These are phyloP conservation scores for Drosophila asahinai DNA, from an alignment of 1,140 invertebrate species.

Conservation along the genomic window DNA sequence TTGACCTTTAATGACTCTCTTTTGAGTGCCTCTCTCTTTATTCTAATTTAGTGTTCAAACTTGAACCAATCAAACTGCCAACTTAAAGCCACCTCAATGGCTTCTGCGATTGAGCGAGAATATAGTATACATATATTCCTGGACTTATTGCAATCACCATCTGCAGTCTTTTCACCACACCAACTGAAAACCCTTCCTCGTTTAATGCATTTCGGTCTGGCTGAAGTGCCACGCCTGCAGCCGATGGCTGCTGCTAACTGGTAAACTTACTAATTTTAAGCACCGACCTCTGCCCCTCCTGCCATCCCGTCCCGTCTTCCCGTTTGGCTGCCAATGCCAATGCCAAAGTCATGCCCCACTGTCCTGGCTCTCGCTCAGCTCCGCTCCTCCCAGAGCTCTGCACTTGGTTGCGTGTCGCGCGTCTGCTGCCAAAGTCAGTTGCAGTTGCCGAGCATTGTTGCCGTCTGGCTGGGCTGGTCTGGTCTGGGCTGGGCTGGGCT, in stretches of 20 bases:
- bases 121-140: not conserved
- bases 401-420: conserved; percentile 60
- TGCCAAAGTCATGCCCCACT: conserved; percentile 59
- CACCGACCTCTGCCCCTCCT: conserved; percentile 6
- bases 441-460: conserved; percentile 40
- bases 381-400: not conserved
- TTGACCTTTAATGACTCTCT: not conserved
- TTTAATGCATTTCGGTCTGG: conserved; percentile 62
- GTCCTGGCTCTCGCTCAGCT: conserved; percentile 3
- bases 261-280: conserved; percentile 70
- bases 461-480: conserved; percentile 33
- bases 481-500: conserved; percentile 2
- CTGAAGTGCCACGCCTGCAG: conserved; percentile 24
- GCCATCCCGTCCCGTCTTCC: not conserved
- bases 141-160: conserved; percentile 15
- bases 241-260: conserved; percentile 44
- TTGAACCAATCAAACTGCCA: not conserved
- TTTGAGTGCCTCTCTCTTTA: no score
- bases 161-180: not conserved
- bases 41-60: not conserved
- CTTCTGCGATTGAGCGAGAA: not conserved
- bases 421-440: conserved; percentile 63
- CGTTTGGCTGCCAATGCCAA: conserved; percentile 51
- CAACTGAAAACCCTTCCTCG: not conserved
- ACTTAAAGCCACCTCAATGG: conserved; percentile 5